phyloP scores from a whole-genome alignment of 2,797 vertebrate genomes.

The Gastrophryne carolinensis region DNA sequence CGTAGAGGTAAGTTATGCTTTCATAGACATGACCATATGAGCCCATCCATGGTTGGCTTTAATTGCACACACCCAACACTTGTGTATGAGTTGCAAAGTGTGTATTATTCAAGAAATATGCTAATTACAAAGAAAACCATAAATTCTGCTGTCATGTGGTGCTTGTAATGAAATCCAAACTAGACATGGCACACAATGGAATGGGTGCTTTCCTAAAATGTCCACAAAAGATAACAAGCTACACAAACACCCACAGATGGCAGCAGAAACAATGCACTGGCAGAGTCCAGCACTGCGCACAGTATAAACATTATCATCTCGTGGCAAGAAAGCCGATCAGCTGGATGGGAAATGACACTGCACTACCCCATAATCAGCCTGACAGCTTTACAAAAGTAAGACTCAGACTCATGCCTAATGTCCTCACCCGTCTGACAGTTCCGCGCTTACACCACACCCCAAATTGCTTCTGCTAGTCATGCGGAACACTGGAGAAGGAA shows the following conservation, averaged over 20 bases:
- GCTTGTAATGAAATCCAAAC: no score
- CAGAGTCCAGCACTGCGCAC: slow-evolving; percentile 18
- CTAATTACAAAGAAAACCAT: no score
- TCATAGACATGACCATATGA: no score
- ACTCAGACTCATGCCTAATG: slow-evolving; percentile 37
- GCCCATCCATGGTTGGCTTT: no score
- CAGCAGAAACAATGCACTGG: neutral
- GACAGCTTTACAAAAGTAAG: slow-evolving; percentile 27
- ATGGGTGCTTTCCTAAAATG: neutral
- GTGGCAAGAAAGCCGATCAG: slow-evolving; percentile 25
- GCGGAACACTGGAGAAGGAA: neutral
- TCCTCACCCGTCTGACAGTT: slow-evolving; percentile 44
- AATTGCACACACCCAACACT: no score
- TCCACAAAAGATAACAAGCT: slow-evolving; percentile 10
- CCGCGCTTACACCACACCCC: slow-evolving; percentile 21
- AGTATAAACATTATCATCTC: slow-evolving; percentile 14
- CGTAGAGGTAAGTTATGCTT: no score
- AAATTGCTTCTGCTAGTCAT: slow-evolving; percentile 29
- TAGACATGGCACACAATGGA: slow-evolving; percentile 18
- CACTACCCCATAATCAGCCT: slow-evolving; percentile 46
- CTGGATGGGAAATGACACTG: slow-evolving; percentile 16
- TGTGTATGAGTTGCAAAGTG: no score
- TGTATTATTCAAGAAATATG: no score
- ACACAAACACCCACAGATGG: slow-evolving; percentile 13
- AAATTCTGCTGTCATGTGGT: no score